phyloP scores from a whole-genome alignment of 2,888 invertebrate species.

The Agonopterix heracliana region DNA sequence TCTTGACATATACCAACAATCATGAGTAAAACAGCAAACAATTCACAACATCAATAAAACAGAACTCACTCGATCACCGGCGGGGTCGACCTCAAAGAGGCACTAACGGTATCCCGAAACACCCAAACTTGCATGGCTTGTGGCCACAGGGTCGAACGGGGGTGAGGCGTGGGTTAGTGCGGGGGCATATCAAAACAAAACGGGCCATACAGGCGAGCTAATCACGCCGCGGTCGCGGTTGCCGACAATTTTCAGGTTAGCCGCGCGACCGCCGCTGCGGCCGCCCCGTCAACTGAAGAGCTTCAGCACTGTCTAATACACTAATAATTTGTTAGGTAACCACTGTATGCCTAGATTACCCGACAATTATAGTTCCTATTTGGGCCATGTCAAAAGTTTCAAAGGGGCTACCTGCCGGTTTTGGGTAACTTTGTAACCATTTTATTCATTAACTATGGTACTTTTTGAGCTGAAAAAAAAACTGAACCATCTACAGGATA shows the following conservation, averaged over 20 bases:
- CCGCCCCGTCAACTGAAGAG: constrained; percentile 7
- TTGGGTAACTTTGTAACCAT: no score
- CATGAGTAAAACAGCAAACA: no score
- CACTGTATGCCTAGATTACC: not conserved
- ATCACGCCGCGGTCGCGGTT: constrained; percentile 30
- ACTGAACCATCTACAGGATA: no score
- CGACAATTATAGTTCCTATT: not conserved
- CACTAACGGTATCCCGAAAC: constrained; percentile 39
- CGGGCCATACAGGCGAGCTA: constrained; percentile 36
- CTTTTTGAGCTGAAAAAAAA: no score
- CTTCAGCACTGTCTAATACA: not conserved
- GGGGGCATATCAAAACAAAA: constrained; percentile 49
- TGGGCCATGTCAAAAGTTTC: not conserved
- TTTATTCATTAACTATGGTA: no score
- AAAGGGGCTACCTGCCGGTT: no score
- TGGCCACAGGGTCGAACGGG: constrained; percentile 28
- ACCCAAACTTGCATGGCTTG: constrained; percentile 42
- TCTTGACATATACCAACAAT: no score
- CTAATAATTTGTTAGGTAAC: constrained; percentile 3
- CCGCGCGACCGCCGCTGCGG: constrained; percentile 34
- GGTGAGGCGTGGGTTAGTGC: constrained; percentile 12
- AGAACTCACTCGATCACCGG: constrained; percentile 3
- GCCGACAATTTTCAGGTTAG: constrained; percentile 54
- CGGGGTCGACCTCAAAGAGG: constrained; percentile 42
- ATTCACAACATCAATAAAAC: not conserved